A percentile compares a stretch with the other conserved stretches of the same genome.
These are phyloP conservation scores for Danio jaintianensis DNA, from an alignment of 2,797 vertebrate species.

Conservation along the genomic window DNA sequence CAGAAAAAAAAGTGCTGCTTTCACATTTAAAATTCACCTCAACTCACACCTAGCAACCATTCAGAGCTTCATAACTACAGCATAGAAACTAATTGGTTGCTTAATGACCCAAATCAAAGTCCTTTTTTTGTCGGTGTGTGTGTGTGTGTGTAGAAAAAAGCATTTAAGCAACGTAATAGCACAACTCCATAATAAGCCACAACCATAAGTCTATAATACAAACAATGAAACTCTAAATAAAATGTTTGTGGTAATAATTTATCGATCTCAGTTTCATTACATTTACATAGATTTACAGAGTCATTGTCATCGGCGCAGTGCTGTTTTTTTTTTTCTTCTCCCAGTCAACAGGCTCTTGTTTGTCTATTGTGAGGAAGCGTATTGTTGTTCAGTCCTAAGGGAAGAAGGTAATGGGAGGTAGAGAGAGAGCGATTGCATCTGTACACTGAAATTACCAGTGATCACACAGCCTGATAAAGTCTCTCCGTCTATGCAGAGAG, in stretches of 20 bases:
- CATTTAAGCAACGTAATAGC: neutral
- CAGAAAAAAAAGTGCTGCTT: neutral
- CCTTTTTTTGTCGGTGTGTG: neutral
- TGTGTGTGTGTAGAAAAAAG: neutral
- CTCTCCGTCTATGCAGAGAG: slow-evolving; percentile 51
- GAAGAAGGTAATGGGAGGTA: slow-evolving; percentile 66
- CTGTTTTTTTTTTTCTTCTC: slow-evolving; percentile 64
- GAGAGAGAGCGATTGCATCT: slow-evolving; percentile 77
- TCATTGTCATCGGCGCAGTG: neutral
- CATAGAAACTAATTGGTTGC: neutral
- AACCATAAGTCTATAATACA: neutral
- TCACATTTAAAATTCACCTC: neutral
- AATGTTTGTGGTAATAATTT: neutral
- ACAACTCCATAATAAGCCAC: neutral
- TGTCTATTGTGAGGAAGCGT: slow-evolving; percentile 80
- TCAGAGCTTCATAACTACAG: too few relatives aligned
- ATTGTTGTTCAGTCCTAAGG: slow-evolving; percentile 84
- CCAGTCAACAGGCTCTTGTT: slow-evolving; percentile 76
- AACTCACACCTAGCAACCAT: too few relatives aligned
- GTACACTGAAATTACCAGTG: slow-evolving; percentile 84
- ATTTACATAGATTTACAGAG: neutral
- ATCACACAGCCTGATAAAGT: slow-evolving; percentile 78
- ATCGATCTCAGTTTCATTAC: neutral
- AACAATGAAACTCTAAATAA: neutral
- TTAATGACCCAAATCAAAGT: neutral